Base-by-base conservation (phyloP, 2,888 invertebrate species). In the Idaea biselata region DNA sequence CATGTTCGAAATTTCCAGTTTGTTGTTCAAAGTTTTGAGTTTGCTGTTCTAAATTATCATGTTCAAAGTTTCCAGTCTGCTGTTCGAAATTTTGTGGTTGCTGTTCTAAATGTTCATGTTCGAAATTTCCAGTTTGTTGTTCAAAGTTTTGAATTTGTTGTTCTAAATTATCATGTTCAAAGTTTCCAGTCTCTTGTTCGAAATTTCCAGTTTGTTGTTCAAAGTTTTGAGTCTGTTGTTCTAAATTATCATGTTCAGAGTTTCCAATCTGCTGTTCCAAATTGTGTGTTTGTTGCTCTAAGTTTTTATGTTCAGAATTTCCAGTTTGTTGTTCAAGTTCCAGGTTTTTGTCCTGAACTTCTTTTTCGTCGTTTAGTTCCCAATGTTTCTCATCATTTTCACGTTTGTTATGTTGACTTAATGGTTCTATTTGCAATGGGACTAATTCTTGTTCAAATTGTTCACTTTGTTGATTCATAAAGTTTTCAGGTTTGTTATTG, bases 101-200 rank as follows among this genome's bases (percentile, higher is more conserved):
- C 8, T 55, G 55, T 17, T 55, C 4, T 17, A 55, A 14, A 18
- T 59, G 18, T 17, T 65, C 54, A 54, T 53, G 58, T n/a, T 25
- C 57, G 53, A 31, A 5, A 18, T 58, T 44, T 61, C 71, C 68
- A 58, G 63, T 58, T 61, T 44, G 62, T 16, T 67, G 66, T 65
- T 67, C 33, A 16, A 33, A 17, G 32, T 58, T 44, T 61, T 71
- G 68, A 59, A 58, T 64, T 66, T 75, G 72, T n/a, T 76, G 74
- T 16, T 61, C 71, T 59, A 79, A 73, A 62, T 74, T 69, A 58
- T 65, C 63, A 31, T n/a, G n/a, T n/a, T n/a, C n/a, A n/a, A 69
- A 65, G 18, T 68, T 16, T 32, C 69, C 62, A 62, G 64, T 65
- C 16, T 73, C 68, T 58, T 68, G 63, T 66, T 66, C 71, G 18